phyloP scores from a whole-genome alignment of 2,888 invertebrate species.

The Cataglyphis cursor region DNA sequence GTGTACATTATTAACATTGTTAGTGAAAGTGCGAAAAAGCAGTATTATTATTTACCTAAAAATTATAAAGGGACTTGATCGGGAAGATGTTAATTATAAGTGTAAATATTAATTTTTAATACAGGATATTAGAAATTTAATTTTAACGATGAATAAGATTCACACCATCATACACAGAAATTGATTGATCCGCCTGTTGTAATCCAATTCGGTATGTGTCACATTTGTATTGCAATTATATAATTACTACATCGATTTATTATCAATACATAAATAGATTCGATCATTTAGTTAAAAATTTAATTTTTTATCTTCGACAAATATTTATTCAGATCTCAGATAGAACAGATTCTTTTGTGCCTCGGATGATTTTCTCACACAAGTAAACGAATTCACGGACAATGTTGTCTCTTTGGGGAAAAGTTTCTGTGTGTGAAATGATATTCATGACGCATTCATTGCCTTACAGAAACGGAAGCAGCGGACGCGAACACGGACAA shows the following conservation, averaged over 20 bases:
- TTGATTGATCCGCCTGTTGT: constrained; percentile 19
- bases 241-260: constrained; percentile 10
- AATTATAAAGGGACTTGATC: constrained; percentile 21
- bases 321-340: too few species aligned
- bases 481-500: constrained; percentile 28
- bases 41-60: constrained; percentile 1
- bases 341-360: neutral
- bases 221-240: constrained; percentile 32
- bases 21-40: constrained; percentile 7
- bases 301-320: neutral
- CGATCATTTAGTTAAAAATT: constrained; percentile 15
- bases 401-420: neutral
- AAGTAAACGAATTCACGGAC: neutral
- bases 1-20: constrained; percentile 7
- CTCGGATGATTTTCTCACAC: neutral
- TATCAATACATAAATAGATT: constrained; percentile 1
- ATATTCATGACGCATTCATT: neutral
- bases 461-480: constrained; percentile 9
- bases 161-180: constrained; percentile 30
- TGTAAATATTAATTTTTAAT: constrained; percentile 10
- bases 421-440: constrained; percentile 1
- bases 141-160: constrained; percentile 29
- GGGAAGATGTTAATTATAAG: constrained; percentile 32
- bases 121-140: constrained; percentile 24
- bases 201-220: neutral